Base-by-base conservation (phyloP, 1,140 invertebrate species). In the Cryptotermes secundus region DNA sequence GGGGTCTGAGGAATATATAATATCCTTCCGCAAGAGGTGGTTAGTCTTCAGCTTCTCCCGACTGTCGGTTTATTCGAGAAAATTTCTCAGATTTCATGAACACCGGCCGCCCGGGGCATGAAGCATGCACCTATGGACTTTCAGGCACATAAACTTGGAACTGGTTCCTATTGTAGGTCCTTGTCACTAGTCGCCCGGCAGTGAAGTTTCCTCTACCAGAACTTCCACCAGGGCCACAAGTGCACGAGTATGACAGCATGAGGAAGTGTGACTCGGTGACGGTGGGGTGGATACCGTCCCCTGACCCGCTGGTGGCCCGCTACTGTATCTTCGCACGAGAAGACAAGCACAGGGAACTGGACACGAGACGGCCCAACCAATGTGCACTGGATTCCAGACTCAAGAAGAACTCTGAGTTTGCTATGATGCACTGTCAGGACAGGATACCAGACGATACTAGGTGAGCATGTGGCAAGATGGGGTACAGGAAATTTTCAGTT, bases 241-340 rank as follows among this genome's bases (percentile, higher is more conserved):
- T 90, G 14, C 84, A 88, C 72, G 89, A 90, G 86, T 90, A 89
- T 82, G 84, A 85, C 19, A 86, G 87, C 26, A 45, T 89, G 59
- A 86, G 88, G 80, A 87, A 86, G 19, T 91, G 91, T 84, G 86
- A 90, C 65, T 88, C 89, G 9, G 89, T 91, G 3, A 91, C 89
- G 2, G 86, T 91, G 2, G 88, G 89, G 65, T 91, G 91, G 91
- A 84, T 89, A 45, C 88, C 89, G 0, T 88, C 89, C 0, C 88
- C 88, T 0, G 89, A 88, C 79, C 85, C 87, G 3, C 86, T 85
- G 38, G 86, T n/a, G 12, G 53, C 83, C 35, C 81, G 49, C 38
- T 85, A 86, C 82, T 86, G 85, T 80, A 83, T 86, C 34, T 82
- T 53, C 26, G 86, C 84, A 24, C 83, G 83, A 3, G 45, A 59